Evolutionary conservation across 1,140 invertebrate species (phyloP), one percentile per base, ranked within the genome.

Genomic region (Gerris buenoi): DNA sequence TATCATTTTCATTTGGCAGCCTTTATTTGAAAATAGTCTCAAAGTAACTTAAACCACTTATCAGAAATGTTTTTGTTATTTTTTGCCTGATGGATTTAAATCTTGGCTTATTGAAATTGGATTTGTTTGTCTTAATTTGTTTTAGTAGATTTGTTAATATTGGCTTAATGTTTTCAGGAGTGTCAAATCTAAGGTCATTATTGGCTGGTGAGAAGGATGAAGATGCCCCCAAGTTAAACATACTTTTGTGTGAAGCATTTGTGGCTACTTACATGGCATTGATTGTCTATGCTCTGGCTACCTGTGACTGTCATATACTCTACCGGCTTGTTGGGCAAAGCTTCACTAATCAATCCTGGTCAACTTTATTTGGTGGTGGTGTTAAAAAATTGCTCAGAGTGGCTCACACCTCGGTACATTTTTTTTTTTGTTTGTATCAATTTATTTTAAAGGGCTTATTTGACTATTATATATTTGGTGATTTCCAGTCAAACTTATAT

Each of bases 151-250:
- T 46, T 46, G 18, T 10, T 10, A 46, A 46, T 46, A 46, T 46
- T 46, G 18, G 18, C 5, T 25, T 69, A 18, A 2, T 61, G 15
- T 68, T 70, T 66, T 65, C 70, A 81, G 83, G 94, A 27, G 95
- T 98, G 0, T 91, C 93, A 1, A 93, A 92, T 70, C 79, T 99
- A 57, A 84, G 93, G 15, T 90, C 93, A 0, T 79, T 98, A 58
- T 78, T 98, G 2, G 88, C 91, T 0, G 81, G 93, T 18, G 95
- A 98, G 73, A 93, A 95, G 75, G 96, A 98, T 74, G 95, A 98
- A 74, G 95, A 98, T 76, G 88, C 91, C 0, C 95, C 95, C 0
- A 89, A 93, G 72, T 78, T 99, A 27, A 91, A 91, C 71, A 88
- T 97, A 23, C 80, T 99, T 0, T 81, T 99, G 14, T 89, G 91